phyloP scores from a whole-genome alignment of 1,140 invertebrate species.

The Anastrepha ludens region DNA sequence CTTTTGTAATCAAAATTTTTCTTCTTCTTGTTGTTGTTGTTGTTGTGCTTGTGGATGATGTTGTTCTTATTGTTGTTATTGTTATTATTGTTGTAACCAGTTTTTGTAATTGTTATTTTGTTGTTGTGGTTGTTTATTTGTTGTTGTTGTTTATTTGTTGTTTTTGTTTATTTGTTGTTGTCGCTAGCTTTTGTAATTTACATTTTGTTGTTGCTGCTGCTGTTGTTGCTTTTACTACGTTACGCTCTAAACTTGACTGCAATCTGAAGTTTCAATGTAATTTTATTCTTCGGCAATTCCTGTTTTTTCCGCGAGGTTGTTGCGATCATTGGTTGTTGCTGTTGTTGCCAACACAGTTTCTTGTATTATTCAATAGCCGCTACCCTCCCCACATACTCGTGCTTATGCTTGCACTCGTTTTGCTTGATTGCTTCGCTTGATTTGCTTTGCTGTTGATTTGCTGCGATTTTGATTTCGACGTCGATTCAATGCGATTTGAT shows the following conservation, averaged over 20 bases:
- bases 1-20: too few relatives aligned
- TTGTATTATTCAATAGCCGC: background rate
- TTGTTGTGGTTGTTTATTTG: background rate
- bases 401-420: background rate
- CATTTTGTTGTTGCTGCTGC: background rate
- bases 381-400: background rate
- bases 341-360: background rate
- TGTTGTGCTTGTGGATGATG: too few relatives aligned
- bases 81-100: too few relatives aligned
- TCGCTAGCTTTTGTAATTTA: too few relatives aligned
- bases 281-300: slow-evolving; percentile 22
- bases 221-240: background rate
- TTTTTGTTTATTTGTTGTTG: background rate
- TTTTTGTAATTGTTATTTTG: background rate
- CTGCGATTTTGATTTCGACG: slow-evolving; percentile 25
- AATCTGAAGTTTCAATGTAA: slow-evolving; percentile 19
- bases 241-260: slow-evolving; percentile 24
- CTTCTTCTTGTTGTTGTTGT: too few relatives aligned
- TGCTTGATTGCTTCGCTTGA: slow-evolving; percentile 38
- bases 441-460: slow-evolving; percentile 18
- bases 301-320: background rate
- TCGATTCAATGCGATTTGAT: slow-evolving; percentile 13
- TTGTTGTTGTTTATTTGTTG: background rate
- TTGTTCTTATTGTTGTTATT: too few relatives aligned
- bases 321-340: background rate